A percentile compares a stretch with the other conserved stretches of the same genome.
Conservation (phyloP, 2,888 invertebrate genomes). For the Tipula vernalis region DNA sequence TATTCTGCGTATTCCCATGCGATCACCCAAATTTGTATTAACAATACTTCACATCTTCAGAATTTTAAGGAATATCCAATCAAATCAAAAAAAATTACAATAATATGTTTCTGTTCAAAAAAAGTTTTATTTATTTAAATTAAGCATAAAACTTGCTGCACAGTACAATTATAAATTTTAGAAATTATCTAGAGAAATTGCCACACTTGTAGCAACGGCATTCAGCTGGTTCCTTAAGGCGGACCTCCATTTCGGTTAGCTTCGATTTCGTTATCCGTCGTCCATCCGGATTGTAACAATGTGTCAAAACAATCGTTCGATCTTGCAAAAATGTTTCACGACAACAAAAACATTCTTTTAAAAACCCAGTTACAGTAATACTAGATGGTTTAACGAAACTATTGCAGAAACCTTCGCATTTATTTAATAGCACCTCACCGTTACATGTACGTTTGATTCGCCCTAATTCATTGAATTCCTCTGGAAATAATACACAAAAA, state of each 20-base stretch:
- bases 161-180: background rate
- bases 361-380: constrained; percentile 74
- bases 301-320: constrained; percentile 61
- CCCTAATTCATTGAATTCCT: constrained; percentile 82
- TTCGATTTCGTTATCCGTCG: constrained; percentile 57
- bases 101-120: background rate
- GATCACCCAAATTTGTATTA: no score
- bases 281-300: constrained; percentile 84
- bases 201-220: constrained; percentile 87
- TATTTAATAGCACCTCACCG: constrained; percentile 79
- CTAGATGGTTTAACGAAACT: constrained; percentile 89
- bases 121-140: background rate
- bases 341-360: constrained; percentile 91
- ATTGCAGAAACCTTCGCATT: constrained; percentile 85
- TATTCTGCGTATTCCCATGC: no score
- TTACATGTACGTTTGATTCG: constrained; percentile 73
- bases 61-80: background rate
- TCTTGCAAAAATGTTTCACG: constrained; percentile 76
- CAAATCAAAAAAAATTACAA: background rate
- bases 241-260: constrained; percentile 64
- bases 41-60: background rate
- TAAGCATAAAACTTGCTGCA: background rate
- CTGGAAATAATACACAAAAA: constrained; percentile 26
- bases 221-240: constrained; percentile 73
- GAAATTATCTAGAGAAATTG: constrained; percentile 59